Evolutionary conservation across 2,797 vertebrate species (phyloP).

Genomic region (Sphaeramia orbicularis): DNA sequence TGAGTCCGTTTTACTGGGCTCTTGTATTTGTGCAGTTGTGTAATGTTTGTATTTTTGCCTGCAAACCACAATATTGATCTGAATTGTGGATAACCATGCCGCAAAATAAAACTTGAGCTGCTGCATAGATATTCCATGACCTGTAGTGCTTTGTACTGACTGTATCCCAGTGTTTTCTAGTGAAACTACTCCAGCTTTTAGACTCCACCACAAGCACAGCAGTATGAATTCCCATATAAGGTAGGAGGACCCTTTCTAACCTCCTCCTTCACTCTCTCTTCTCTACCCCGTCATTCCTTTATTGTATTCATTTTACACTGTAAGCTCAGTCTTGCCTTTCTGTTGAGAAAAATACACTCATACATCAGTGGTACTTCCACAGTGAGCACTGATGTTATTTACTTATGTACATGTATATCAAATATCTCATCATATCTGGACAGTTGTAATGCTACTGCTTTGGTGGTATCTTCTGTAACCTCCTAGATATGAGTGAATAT

Average conservation of each 20-base stretch:
- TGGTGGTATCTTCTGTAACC: constrained; percentile 4
- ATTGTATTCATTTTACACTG: constrained; percentile 54
- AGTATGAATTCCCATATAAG: constrained; percentile 85
- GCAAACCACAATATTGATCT: constrained; percentile 37
- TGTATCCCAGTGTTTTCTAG: constrained; percentile 50
- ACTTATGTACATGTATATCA: not conserved
- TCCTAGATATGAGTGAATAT: constrained; percentile 28
- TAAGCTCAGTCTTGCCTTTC: constrained; percentile 54
- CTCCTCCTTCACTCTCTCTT: constrained; percentile 52
- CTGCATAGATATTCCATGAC: constrained; percentile 39
- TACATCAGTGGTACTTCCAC: constrained; percentile 2
- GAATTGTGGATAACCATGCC: constrained; percentile 30
- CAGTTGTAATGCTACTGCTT: constrained; percentile 30
- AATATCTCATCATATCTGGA: constrained; percentile 5
- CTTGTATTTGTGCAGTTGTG: constrained; percentile 18
- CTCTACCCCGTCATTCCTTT: constrained; percentile 64
- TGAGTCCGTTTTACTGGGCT: constrained; percentile 2
- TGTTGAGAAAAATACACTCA: constrained; percentile 34
- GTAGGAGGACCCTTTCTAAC: constrained; percentile 75
- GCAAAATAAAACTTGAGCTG: constrained; percentile 43
- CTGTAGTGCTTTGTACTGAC: constrained; percentile 35
- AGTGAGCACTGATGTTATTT: constrained; percentile 12
- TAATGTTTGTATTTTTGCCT: constrained; percentile 28
- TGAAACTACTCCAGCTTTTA: constrained; percentile 66
- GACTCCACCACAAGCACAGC: constrained; percentile 72